Evolutionary conservation across 1,140 invertebrate species (phyloP).

Genomic region (Nylanderia fulva): DNA sequence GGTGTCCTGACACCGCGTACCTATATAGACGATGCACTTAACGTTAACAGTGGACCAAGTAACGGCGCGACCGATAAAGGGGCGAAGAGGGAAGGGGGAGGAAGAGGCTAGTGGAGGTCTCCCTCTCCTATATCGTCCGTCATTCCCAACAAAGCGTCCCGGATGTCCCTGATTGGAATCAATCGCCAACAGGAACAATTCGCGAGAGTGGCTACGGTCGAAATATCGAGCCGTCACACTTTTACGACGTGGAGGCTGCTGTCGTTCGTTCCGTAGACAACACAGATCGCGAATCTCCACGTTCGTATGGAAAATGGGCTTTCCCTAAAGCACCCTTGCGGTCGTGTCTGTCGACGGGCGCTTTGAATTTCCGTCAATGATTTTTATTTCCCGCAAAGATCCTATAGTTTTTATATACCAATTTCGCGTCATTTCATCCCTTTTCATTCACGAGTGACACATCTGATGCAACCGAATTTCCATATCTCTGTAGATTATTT

Average conservation of each 20-base stretch:
- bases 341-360: conserved; percentile 25
- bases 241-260: conserved; percentile 52
- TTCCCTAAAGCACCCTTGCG: conserved; percentile 52
- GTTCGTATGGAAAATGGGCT: conserved; percentile 54
- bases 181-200: conserved; percentile 53
- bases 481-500: conserved; percentile 14
- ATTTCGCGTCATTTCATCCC: conserved; percentile 1
- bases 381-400: conserved; percentile 9
- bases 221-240: conserved; percentile 69
- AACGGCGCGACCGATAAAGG: conserved; percentile 45
- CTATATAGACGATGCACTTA: conserved; percentile 68
- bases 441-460: conserved; percentile 37
- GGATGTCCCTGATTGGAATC: conserved; percentile 70
- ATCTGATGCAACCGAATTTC: conserved; percentile 45
- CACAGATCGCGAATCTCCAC: conserved; percentile 11
- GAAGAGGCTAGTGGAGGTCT: not conserved
- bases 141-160: conserved; percentile 52
- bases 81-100: not conserved
- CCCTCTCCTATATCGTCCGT: conserved; percentile 14
- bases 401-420: conserved; percentile 43
- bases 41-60: conserved; percentile 65
- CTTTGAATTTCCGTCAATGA: conserved; percentile 33
- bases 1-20: conserved; percentile 60
- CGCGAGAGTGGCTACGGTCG: conserved; percentile 18
- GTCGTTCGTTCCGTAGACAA: conserved; percentile 33